Evolutionary conservation across 2,113 vertebrate genomes (phyloP).

Genomic region (Haemorhous mexicanus): DNA sequence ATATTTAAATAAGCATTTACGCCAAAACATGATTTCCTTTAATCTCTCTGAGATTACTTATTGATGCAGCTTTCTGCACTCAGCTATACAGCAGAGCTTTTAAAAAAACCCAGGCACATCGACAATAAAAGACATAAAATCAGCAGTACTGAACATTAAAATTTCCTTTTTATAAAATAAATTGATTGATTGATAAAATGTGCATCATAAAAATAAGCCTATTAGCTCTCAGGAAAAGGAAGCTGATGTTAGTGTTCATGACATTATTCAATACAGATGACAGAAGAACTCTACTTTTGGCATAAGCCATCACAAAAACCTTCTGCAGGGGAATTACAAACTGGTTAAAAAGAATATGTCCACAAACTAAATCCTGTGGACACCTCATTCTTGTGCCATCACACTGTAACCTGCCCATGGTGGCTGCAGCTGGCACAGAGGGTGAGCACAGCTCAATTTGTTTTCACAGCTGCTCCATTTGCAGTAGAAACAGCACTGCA

Average conservation of each 20-base stretch:
- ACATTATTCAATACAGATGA: background rate
- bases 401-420: rapidly evolving
- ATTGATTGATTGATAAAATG: conserved; percentile 31
- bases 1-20: conserved; percentile 35
- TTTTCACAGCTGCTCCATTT: background rate
- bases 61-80: background rate
- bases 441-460: background rate
- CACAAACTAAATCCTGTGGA: background rate
- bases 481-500: background rate
- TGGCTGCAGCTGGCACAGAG: background rate
- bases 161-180: conserved; percentile 32
- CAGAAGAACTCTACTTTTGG: background rate
- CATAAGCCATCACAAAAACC: background rate
- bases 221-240: background rate
- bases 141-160: background rate
- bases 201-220: background rate
- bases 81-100: background rate
- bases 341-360: background rate
- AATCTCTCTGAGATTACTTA: conserved; percentile 20
- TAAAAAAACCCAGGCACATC: background rate
- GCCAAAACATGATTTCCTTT: conserved; percentile 22
- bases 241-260: background rate
- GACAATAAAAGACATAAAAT: conserved; percentile 32
- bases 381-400: background rate
- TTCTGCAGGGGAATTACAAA: background rate